A percentile compares a stretch with the other conserved stretches of the same genome.
phyloP scores from a whole-genome alignment of 2,888 invertebrate species.

The Pachydiplax longipennis region DNA sequence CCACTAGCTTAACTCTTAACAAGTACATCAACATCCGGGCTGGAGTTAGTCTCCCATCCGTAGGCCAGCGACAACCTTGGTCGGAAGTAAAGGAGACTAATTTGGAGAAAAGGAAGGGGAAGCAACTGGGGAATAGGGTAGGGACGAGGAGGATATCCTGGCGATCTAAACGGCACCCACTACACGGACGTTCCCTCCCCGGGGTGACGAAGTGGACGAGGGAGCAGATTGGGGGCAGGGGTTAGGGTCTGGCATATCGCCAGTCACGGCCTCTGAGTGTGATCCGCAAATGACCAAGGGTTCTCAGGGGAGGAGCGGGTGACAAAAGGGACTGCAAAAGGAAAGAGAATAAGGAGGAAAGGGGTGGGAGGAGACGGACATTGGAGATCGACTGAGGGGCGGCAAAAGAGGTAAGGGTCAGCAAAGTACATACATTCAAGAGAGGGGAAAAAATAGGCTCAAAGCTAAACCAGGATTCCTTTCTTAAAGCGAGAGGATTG shows the following conservation, averaged over 20 bases:
- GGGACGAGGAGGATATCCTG: neutral
- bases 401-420: neutral
- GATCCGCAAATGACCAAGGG: slow-evolving; percentile 32
- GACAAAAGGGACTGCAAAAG: neutral
- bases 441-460: neutral
- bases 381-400: neutral
- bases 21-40: neutral
- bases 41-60: neutral
- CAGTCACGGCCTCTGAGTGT: slow-evolving; percentile 2
- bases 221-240: neutral
- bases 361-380: neutral
- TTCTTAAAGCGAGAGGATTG: neutral
- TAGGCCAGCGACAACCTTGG: neutral
- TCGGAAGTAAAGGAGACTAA: neutral
- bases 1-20: neutral
- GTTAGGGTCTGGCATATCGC: slow-evolving; percentile 14
- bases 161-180: slow-evolving; percentile 32
- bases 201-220: neutral
- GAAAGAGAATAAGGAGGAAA: neutral
- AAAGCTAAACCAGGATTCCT: neutral
- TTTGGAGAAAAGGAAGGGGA: neutral
- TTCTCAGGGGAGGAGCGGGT: neutral
- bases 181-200: neutral
- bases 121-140: neutral
- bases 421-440: neutral